A percentile compares a stretch with the other conserved stretches of the same genome.
phyloP scores from a whole-genome alignment of 2,888 invertebrate genomes.

The Agonopterix subpropinquella region DNA sequence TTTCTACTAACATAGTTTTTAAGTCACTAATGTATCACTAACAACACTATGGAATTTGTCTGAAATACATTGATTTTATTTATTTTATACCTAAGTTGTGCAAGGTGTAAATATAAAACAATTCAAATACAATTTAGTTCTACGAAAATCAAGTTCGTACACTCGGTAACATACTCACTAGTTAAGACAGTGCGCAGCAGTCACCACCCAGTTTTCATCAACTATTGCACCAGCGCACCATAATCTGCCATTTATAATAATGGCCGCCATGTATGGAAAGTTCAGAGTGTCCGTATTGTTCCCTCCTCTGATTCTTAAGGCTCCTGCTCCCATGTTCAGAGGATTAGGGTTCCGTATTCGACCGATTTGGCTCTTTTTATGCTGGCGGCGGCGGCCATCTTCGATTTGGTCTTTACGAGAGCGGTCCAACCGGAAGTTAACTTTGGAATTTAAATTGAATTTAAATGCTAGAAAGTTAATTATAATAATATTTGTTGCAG shows the following conservation, averaged over 20 bases:
- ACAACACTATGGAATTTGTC: too few species aligned
- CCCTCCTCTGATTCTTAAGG: conserved; percentile 37
- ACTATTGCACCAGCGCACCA: conserved; percentile 66
- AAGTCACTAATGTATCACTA: too few species aligned
- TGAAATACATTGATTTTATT: too few species aligned
- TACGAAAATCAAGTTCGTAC: too few species aligned
- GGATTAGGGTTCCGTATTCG: conserved; percentile 35
- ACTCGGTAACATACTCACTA: conserved; percentile 46
- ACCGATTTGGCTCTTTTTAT: conserved; percentile 16
- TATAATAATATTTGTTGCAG: too few species aligned
- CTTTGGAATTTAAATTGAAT: conserved; percentile 12
- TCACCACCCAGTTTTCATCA: conserved; percentile 60
- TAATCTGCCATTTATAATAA: conserved; percentile 56
- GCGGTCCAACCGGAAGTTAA: conserved; percentile 26
- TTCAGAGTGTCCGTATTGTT: conserved; percentile 46
- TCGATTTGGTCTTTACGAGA: conserved; percentile 7
- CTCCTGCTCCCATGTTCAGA: conserved; percentile 12
- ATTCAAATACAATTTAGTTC: too few species aligned
- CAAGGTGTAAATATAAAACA: too few species aligned
- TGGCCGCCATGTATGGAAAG: conserved; percentile 60
- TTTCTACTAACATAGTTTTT: too few species aligned
- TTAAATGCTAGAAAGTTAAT: background rate
- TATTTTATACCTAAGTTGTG: too few species aligned
- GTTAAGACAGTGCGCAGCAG: conserved; percentile 65
- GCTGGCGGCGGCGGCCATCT: conserved; percentile 19